Evolutionary conservation across 1,140 invertebrate genomes (phyloP).

Genomic region (Dysdera silvatica): DNA sequence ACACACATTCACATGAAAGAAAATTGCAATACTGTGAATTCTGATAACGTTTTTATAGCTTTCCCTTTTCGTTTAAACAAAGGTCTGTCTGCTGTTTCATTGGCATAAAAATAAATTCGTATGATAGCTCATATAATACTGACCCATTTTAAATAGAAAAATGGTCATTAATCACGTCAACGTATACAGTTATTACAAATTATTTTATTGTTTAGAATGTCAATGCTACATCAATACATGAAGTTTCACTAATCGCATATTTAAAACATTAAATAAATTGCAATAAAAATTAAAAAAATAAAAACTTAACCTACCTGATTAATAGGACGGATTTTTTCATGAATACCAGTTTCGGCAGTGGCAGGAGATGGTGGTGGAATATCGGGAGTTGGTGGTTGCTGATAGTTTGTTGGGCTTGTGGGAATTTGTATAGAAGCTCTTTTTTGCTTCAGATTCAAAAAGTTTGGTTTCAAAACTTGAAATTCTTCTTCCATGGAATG

Average conservation of each 20-base stretch:
- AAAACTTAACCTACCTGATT: constrained; percentile 77
- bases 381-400: constrained; percentile 85
- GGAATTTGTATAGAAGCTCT: constrained; percentile 43
- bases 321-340: constrained; percentile 77
- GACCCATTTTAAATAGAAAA: no score
- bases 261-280: not conserved
- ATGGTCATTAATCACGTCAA: no score
- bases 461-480: constrained; percentile 16
- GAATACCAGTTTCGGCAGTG: constrained; percentile 79
- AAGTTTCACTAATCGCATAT: not conserved
- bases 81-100: no score
- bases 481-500: constrained; percentile 15
- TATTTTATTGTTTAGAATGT: no score
- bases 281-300: not conserved
- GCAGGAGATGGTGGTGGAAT: constrained; percentile 83
- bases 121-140: no score
- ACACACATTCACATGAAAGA: no score
- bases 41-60: no score
- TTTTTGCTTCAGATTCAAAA: constrained; percentile 25
- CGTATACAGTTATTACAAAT: no score
- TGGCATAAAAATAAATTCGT: no score
- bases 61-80: no score
- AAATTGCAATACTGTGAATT: no score
- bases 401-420: constrained; percentile 75
- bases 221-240: no score